Percentiles rank a stretch among this genome's conserved stretches.
Conservation (phyloP, 1,140 invertebrate species). For the Brachionus sp. region DNA sequence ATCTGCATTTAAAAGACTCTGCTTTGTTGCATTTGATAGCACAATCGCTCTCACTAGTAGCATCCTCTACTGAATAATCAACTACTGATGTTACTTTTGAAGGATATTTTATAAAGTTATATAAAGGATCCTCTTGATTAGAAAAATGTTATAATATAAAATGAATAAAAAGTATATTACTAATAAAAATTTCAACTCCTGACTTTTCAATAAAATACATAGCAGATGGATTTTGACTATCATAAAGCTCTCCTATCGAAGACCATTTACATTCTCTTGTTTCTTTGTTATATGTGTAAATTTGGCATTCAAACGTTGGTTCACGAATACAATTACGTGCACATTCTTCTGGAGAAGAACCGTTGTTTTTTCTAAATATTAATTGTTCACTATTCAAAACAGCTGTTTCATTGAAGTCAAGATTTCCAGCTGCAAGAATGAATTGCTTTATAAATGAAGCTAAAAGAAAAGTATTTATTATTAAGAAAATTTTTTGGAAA, state of each 20-base stretch:
- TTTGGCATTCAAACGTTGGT: slow-evolving; percentile 31
- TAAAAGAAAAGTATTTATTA: not conserved
- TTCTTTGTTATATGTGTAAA: not conserved
- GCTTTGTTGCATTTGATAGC: slow-evolving; percentile 29
- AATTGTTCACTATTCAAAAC: not conserved
- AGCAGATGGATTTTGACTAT: not conserved
- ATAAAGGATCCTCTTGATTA: slow-evolving; percentile 20
- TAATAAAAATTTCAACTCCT: slow-evolving; percentile 5
- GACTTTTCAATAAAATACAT: not conserved
- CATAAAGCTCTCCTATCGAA: not conserved
- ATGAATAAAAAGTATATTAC: not conserved
- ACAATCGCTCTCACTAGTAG: not conserved
- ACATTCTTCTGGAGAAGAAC: not conserved
- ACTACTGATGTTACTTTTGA: slow-evolving; percentile 35
- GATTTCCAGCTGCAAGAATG: not conserved
- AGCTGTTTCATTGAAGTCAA: slow-evolving; percentile 8
- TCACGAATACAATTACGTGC: slow-evolving; percentile 9
- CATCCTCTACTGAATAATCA: not conserved
- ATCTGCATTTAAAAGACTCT: slow-evolving; percentile 1
- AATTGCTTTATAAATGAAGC: slow-evolving; percentile 19
- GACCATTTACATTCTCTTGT: slow-evolving; percentile 26
- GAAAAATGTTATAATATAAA: not conserved
- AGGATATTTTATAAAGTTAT: slow-evolving; percentile 39
- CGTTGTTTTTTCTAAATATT: not conserved
- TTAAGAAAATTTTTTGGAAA: not conserved